Evolutionary conservation across 1,140 invertebrate genomes (phyloP).

Genomic region (Mamestra configurata): DNA sequence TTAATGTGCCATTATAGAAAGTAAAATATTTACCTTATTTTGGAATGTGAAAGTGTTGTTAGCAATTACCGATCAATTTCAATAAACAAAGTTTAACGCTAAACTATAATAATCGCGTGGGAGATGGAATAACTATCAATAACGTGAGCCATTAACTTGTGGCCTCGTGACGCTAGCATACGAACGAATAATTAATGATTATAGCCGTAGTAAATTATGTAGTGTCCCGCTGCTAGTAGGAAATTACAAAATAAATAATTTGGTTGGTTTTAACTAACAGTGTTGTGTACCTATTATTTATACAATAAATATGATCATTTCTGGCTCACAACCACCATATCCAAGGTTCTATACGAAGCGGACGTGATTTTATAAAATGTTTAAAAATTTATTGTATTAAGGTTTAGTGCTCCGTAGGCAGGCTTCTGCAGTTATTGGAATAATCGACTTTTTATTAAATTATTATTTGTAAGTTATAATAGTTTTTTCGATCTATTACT

Average conservation of each 20-base stretch:
- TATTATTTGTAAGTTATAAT: neutral
- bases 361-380: slow-evolving; percentile 35
- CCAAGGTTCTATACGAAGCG: slow-evolving; percentile 5
- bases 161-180: slow-evolving; percentile 49
- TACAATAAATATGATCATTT: neutral
- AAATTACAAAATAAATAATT: slow-evolving; percentile 26
- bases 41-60: slow-evolving; percentile 48
- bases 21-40: slow-evolving; percentile 42
- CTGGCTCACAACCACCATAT: slow-evolving; percentile 7
- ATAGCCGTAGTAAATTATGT: slow-evolving; percentile 49
- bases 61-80: slow-evolving; percentile 39
- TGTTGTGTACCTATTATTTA: slow-evolving; percentile 22
- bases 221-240: slow-evolving; percentile 37
- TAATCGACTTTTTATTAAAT: neutral
- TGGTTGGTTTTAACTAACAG: neutral
- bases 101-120: slow-evolving; percentile 51
- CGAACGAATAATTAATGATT: slow-evolving; percentile 47
- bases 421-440: neutral
- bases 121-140: slow-evolving; percentile 44
- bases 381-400: slow-evolving; percentile 25
- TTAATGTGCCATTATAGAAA: slow-evolving; percentile 51
- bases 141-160: slow-evolving; percentile 46
- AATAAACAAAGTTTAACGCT: slow-evolving; percentile 41
- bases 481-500: neutral
- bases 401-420: slow-evolving; percentile 5